Percentiles rank a stretch among this genome's conserved stretches.
These are phyloP conservation scores for Synanthedon andrenaeformis DNA, from an alignment of 2,888 invertebrate genomes.

Conservation along the genomic window DNA sequence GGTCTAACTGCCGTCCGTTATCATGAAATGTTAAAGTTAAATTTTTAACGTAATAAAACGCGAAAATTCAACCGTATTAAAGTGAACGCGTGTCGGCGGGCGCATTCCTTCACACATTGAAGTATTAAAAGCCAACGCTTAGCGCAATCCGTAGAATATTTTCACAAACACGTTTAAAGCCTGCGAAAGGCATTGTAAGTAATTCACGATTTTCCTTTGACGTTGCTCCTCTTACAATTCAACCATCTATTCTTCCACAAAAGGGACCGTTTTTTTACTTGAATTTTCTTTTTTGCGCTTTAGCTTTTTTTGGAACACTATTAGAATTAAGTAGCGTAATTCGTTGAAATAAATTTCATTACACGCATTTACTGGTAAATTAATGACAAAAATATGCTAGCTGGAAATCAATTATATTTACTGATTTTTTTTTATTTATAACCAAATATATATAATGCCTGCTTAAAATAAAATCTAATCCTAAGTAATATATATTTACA, in stretches of 20 bases:
- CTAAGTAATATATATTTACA: too few relatives aligned
- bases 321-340: slow-evolving; percentile 9
- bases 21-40: too few relatives aligned
- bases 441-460: too few relatives aligned
- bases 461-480: too few relatives aligned
- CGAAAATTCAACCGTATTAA: too few relatives aligned
- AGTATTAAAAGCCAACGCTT: not conserved
- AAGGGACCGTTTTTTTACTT: not conserved
- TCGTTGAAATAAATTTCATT: slow-evolving; percentile 24
- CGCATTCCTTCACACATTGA: too few relatives aligned
- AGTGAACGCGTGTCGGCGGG: too few relatives aligned
- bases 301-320: slow-evolving; percentile 3
- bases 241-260: not conserved
- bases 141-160: slow-evolving; percentile 1
- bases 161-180: slow-evolving; percentile 1
- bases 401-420: too few relatives aligned
- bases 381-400: slow-evolving; percentile 12
- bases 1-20: too few relatives aligned
- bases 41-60: too few relatives aligned
- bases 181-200: not conserved
- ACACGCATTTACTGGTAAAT: slow-evolving; percentile 24
- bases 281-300: not conserved
- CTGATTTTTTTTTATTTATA: too few relatives aligned
- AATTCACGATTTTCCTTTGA: slow-evolving; percentile 1
- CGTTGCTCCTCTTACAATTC: not conserved